These are phyloP conservation scores for Eutrigla gurnardus DNA, from an alignment of 2,797 vertebrate species.

Conservation along the genomic window DNA sequence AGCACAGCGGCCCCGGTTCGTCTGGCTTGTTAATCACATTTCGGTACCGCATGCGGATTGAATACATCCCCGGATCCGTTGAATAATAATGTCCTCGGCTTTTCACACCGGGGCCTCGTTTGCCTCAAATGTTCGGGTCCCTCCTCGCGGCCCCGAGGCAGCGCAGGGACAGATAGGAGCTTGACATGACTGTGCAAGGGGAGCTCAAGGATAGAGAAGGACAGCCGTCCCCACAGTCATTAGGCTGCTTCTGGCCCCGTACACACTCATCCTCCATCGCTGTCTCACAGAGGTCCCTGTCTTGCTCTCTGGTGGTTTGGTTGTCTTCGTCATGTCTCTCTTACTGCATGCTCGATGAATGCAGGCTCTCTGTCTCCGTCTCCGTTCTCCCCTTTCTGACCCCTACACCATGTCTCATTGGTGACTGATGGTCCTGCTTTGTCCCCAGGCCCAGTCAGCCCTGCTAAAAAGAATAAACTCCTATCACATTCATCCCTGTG, in stretches of 20 bases:
- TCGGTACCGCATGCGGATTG: background rate
- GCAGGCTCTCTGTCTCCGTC: conserved; percentile 38
- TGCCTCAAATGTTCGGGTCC: conserved; percentile 25
- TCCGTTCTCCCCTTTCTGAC: conserved; percentile 43
- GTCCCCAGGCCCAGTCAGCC: conserved; percentile 42
- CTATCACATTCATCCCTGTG: conserved; percentile 51
- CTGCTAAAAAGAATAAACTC: conserved; percentile 67
- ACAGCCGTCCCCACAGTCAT: conserved; percentile 69
- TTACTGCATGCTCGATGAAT: conserved; percentile 48
- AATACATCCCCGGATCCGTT: background rate
- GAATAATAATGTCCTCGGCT: conserved; percentile 42
- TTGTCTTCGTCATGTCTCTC: conserved; percentile 23
- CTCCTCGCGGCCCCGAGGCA: conserved; percentile 33
- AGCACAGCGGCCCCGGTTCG: background rate
- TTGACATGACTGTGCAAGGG: conserved; percentile 66
- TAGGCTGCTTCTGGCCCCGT: conserved; percentile 50
- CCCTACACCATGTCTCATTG: conserved; percentile 34
- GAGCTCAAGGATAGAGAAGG: conserved; percentile 66
- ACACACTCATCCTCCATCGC: conserved; percentile 48
- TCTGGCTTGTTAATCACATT: conserved; percentile 10
- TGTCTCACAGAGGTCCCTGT: conserved; percentile 33
- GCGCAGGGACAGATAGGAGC: conserved; percentile 46
- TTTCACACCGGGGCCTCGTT: conserved; percentile 28
- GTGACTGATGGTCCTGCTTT: conserved; percentile 65
- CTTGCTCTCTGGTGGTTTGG: conserved; percentile 41